Conservation (phyloP, 2,797 vertebrate species). For the Alosa sapidissima region DNA sequence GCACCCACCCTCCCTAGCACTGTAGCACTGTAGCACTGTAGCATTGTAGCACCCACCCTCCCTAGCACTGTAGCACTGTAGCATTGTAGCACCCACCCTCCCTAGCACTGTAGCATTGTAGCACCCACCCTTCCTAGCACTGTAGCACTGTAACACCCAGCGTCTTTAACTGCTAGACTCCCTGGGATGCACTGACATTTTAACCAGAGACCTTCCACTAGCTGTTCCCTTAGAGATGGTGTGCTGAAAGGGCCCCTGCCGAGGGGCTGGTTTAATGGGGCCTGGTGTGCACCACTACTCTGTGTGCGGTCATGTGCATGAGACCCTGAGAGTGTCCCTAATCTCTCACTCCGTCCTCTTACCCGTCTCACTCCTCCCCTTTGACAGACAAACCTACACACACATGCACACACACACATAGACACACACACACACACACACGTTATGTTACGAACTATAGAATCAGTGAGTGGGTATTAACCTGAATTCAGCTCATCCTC, state of each 20-base stretch:
- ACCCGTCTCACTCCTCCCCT: constrained; percentile 23
- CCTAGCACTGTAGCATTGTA: too few relatives aligned
- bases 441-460: not conserved
- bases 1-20: too few relatives aligned
- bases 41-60: too few relatives aligned
- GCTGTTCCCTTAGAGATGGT: not conserved
- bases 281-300: not conserved
- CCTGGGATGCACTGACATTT: constrained; percentile 42
- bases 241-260: not conserved
- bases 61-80: too few relatives aligned
- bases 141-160: constrained; percentile 28
- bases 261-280: not conserved
- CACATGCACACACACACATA: not conserved
- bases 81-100: too few relatives aligned
- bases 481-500: not conserved
- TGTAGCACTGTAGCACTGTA: too few relatives aligned
- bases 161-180: constrained; percentile 48
- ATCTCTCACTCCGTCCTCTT: constrained; percentile 26
- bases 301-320: constrained; percentile 40
- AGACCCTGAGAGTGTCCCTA: constrained; percentile 40
- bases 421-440: constrained; percentile 5
- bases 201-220: constrained; percentile 37
- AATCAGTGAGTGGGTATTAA: not conserved
- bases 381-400: not conserved
- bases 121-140: too few relatives aligned